These are phyloP conservation scores for Venustoraphidia nigricollis DNA, from an alignment of 2,888 invertebrate species.

Conservation along the genomic window DNA sequence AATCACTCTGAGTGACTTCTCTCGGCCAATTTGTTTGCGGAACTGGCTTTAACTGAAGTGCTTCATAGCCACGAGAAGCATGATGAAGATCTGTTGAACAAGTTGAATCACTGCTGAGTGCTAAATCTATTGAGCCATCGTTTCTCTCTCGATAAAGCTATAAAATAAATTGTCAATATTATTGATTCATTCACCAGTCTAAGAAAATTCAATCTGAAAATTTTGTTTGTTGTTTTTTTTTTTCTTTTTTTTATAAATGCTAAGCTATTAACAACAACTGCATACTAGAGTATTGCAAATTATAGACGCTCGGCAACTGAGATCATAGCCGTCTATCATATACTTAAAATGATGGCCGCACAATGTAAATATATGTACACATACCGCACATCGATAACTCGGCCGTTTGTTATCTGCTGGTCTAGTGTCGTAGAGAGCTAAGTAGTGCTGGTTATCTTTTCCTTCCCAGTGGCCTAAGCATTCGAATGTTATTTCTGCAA, in stretches of 20 bases:
- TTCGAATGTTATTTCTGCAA: constrained; percentile 38
- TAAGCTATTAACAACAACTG: too few species aligned
- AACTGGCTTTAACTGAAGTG: constrained; percentile 30
- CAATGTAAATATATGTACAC: constrained; percentile 13
- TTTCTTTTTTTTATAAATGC: too few species aligned
- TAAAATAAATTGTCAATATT: constrained; percentile 21
- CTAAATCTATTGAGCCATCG: constrained; percentile 37
- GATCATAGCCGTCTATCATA: too few species aligned
- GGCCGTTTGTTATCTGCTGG: constrained; percentile 28
- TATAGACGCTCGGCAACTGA: too few species aligned
- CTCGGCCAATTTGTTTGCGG: constrained; percentile 25
- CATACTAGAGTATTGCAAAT: too few species aligned
- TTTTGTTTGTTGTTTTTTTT: too few species aligned
- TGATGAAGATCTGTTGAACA: constrained; percentile 37
- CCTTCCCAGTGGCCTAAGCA: constrained; percentile 49
- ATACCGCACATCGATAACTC: constrained; percentile 43
- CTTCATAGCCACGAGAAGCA: constrained; percentile 40
- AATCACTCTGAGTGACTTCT: constrained; percentile 19
- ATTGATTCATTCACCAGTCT: too few species aligned
- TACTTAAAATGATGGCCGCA: too few species aligned
- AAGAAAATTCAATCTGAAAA: too few species aligned
- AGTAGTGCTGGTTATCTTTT: constrained; percentile 34
- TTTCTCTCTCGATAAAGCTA: constrained; percentile 33
- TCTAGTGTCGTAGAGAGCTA: constrained; percentile 37
- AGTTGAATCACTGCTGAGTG: constrained; percentile 47